Percentiles rank a stretch among this genome's conserved stretches.
These are phyloP conservation scores for Caenorhabditis panamensis DNA, from an alignment of 2,888 invertebrate species.

Conservation along the genomic window DNA sequence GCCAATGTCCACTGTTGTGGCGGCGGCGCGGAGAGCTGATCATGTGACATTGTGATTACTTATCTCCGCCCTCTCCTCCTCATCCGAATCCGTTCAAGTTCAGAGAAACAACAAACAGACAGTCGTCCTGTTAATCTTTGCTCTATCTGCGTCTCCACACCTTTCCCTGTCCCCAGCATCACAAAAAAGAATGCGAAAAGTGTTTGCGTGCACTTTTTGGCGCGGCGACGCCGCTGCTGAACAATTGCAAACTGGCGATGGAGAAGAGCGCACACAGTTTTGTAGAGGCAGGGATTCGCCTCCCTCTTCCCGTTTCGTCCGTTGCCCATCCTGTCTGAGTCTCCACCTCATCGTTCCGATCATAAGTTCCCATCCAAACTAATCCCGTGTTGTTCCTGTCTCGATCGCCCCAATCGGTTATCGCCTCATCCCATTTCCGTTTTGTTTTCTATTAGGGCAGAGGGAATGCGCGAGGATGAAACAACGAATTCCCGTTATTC, in stretches of 20 bases:
- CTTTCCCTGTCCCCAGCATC: conserved; percentile 28
- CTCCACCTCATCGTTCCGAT: not conserved
- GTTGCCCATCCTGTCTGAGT: conserved; percentile 1
- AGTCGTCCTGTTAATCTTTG: conserved; percentile 42
- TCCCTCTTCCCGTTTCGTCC: conserved; percentile 8
- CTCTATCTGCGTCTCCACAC: conserved; percentile 37
- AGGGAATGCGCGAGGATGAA: not conserved
- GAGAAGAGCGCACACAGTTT: conserved; percentile 6
- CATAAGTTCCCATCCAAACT: not conserved
- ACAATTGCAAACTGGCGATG: conserved; percentile 44
- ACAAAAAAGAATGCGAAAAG: conserved; percentile 47
- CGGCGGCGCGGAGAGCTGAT: conserved; percentile 12
- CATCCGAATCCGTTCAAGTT: conserved; percentile 36
- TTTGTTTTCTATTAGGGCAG: not conserved
- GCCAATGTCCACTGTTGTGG: conserved; percentile 40
- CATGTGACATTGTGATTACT: conserved; percentile 39
- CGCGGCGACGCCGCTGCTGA: conserved; percentile 39
- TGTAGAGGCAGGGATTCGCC: conserved; percentile 4
- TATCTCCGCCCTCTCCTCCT: conserved; percentile 20
- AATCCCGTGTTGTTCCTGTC: conserved; percentile 1
- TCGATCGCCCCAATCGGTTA: not conserved
- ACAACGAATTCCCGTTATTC: not conserved
- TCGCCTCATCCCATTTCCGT: not conserved
- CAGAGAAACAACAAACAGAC: conserved; percentile 51
- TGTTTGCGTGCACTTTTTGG: conserved; percentile 57